These are phyloP conservation scores for Drosophila tripunctata DNA, from an alignment of 2,888 invertebrate genomes.

Conservation along the genomic window DNA sequence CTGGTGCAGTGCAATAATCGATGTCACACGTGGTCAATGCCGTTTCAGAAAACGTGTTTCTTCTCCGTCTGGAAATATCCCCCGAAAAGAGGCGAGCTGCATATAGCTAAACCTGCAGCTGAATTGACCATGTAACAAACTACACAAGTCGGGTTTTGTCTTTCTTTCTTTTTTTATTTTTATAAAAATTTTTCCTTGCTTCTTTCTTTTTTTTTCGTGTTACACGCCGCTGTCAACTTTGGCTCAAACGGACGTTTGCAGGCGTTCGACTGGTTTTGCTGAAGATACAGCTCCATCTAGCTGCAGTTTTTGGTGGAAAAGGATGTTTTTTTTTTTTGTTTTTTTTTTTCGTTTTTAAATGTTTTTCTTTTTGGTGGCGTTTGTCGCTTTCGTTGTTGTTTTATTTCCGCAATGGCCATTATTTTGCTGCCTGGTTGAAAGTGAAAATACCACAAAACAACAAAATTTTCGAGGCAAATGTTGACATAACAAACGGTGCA, in stretches of 20 bases:
- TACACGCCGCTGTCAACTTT: slow-evolving; percentile 47
- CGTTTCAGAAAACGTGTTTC: slow-evolving; percentile 61
- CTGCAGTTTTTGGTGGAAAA: slow-evolving; percentile 59
- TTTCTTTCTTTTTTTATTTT: background rate
- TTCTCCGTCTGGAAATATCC: slow-evolving; percentile 47
- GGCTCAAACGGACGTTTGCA: slow-evolving; percentile 46
- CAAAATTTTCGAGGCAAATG: slow-evolving; percentile 44
- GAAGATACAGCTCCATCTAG: slow-evolving; percentile 31
- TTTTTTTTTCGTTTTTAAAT: slow-evolving; percentile 24
- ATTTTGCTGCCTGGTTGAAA: slow-evolving; percentile 55
- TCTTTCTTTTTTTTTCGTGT: slow-evolving; percentile 16
- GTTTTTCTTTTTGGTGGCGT: slow-evolving; percentile 38
- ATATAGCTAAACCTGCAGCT: slow-evolving; percentile 37
- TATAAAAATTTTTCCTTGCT: background rate
- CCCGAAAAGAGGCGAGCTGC: slow-evolving; percentile 20
- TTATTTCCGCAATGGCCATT: slow-evolving; percentile 74
- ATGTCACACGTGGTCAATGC: slow-evolving; percentile 73
- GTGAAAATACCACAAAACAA: slow-evolving; percentile 61
- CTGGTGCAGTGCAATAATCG: slow-evolving; percentile 51
- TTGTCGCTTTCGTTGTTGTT: slow-evolving; percentile 67
- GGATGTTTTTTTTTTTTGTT: slow-evolving; percentile 56
- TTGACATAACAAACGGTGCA: slow-evolving; percentile 60
- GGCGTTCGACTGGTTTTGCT: slow-evolving; percentile 52
- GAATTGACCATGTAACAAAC: slow-evolving; percentile 53
- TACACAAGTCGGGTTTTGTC: slow-evolving; percentile 35